A percentile compares a stretch with the other conserved stretches of the same genome.
These are phyloP conservation scores for Pollenia angustigena DNA, from an alignment of 2,888 invertebrate species.

Conservation along the genomic window DNA sequence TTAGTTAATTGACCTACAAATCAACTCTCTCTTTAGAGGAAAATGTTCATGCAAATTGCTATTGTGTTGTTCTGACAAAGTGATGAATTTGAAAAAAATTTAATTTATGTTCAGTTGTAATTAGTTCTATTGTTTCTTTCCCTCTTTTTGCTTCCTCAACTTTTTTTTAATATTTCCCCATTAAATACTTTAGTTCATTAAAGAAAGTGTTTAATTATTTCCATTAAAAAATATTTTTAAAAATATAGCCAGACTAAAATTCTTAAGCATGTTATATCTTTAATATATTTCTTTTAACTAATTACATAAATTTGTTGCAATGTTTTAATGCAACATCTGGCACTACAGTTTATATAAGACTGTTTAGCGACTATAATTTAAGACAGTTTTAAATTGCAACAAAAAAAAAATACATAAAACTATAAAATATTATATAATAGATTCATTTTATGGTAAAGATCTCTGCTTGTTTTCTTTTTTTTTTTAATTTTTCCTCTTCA, in stretches of 20 bases:
- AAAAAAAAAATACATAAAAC: neutral
- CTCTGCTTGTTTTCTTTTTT: conserved; percentile 15
- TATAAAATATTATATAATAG: conserved; percentile 52
- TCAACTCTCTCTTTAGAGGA: too few species aligned
- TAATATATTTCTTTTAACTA: conserved; percentile 1
- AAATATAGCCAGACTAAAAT: conserved; percentile 16
- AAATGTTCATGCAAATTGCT: too few species aligned
- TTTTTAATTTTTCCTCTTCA: neutral
- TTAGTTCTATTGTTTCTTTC: neutral
- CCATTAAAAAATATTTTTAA: conserved; percentile 28
- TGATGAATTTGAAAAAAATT: too few species aligned
- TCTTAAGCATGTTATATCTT: conserved; percentile 8
- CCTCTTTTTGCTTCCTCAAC: neutral
- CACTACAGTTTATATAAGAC: conserved; percentile 12
- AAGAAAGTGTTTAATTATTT: conserved; percentile 16
- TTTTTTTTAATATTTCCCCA: neutral
- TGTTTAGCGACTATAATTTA: conserved; percentile 24
- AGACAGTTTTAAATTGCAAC: conserved; percentile 7
- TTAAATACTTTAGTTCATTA: neutral
- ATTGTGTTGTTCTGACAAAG: too few species aligned
- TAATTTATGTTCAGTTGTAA: too few species aligned
- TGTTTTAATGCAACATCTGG: conserved; percentile 34
- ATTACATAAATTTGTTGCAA: conserved; percentile 46
- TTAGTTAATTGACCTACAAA: too few species aligned
- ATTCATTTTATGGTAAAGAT: conserved; percentile 47